These are phyloP conservation scores for Carassius auratus DNA, from an alignment of 2,113 vertebrate genomes.

Conservation along the genomic window DNA sequence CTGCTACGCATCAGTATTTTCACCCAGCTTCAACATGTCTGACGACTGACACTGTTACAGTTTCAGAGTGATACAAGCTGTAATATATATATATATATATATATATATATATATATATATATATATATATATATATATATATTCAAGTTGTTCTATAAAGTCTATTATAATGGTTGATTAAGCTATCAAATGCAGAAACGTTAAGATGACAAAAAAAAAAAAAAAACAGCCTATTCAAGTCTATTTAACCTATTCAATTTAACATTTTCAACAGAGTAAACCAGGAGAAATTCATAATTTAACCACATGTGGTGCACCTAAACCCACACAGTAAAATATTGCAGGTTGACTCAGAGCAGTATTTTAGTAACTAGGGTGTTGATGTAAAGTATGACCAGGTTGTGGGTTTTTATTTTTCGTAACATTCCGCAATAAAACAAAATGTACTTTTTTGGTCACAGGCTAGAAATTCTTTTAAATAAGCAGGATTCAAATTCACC, in stretches of 20 bases:
- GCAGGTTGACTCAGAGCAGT: slow-evolving; percentile 11
- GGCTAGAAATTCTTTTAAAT: not conserved
- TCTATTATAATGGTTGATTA: not conserved
- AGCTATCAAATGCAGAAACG: not conserved
- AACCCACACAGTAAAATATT: not conserved
- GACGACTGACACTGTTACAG: slow-evolving; percentile 57
- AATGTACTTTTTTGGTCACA: slow-evolving; percentile 10
- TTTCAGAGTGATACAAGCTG: slow-evolving; percentile 45
- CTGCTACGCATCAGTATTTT: slow-evolving; percentile 77
- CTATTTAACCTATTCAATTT: not conserved
- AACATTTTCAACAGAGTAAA: not conserved
- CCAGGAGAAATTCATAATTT: not conserved
- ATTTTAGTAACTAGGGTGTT: slow-evolving; percentile 10
- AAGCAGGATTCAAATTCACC: not conserved
- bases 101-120: too few species aligned
- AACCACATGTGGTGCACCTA: slow-evolving; percentile 20
- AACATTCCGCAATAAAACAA: slow-evolving; percentile 7
- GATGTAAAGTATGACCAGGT: slow-evolving; percentile 6
- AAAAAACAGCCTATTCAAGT: too few species aligned
- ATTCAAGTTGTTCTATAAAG: not conserved
- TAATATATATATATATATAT: too few species aligned
- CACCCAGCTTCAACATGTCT: slow-evolving; percentile 61
- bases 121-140: too few species aligned
- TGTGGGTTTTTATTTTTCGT: slow-evolving; percentile 2
- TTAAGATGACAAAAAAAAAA: not conserved